Evolutionary conservation across 2,113 vertebrate species (phyloP).

Genomic region (Malaclemys terrapin): DNA sequence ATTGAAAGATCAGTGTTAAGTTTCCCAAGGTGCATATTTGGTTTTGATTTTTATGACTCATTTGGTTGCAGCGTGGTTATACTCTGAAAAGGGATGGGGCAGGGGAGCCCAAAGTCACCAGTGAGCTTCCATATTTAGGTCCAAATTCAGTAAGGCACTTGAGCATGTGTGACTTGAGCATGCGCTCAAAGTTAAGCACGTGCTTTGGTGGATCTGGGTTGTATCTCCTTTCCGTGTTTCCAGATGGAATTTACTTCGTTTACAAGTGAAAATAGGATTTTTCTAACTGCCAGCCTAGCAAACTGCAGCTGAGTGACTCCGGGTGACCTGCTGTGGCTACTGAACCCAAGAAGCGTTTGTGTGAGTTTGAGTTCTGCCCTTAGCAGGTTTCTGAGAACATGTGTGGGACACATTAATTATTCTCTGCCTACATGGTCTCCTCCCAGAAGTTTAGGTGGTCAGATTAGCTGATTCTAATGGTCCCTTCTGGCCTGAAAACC

Average conservation of each 20-base stretch:
- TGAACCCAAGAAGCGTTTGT: neutral
- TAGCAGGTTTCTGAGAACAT: neutral
- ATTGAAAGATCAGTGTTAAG: neutral
- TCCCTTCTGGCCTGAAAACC: fast-evolving
- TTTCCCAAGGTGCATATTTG: neutral
- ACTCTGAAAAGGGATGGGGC: neutral
- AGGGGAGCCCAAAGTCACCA: neutral
- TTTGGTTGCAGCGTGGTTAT: fast-evolving
- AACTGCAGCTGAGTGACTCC: neutral
- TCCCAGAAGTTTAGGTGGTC: neutral
- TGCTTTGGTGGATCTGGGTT: neutral
- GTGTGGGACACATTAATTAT: neutral
- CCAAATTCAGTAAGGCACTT: neutral
- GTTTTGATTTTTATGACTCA: neutral
- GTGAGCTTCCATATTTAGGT: neutral
- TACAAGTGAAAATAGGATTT: neutral
- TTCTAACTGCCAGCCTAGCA: neutral
- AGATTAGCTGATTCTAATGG: neutral
- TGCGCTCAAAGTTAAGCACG: neutral
- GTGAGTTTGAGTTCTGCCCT: neutral
- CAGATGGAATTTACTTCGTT: neutral
- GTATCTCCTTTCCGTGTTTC: neutral
- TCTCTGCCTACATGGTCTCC: neutral
- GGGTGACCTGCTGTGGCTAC: neutral
- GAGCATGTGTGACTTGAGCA: neutral